These are phyloP conservation scores for Crocidura indochinensis DNA, from an alignment of 2,797 vertebrate genomes.

Conservation along the genomic window DNA sequence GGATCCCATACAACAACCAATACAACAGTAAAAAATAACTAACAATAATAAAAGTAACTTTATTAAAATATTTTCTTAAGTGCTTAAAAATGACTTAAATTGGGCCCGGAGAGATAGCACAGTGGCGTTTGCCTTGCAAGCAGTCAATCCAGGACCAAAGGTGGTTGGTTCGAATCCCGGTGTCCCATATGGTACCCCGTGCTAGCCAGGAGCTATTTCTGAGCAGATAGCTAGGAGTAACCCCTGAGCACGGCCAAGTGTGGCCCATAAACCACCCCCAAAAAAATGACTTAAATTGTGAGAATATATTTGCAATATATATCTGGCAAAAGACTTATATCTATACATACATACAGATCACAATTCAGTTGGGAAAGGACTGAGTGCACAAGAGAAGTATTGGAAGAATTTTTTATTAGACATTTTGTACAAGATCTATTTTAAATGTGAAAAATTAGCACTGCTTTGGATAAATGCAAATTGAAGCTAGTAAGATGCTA, in stretches of 20 bases:
- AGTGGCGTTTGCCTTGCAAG: too few relatives aligned
- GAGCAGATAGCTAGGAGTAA: too few relatives aligned
- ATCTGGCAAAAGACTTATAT: not conserved
- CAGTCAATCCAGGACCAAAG: too few relatives aligned
- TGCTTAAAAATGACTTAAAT: not conserved
- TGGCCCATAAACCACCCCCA: too few relatives aligned
- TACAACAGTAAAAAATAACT: not conserved
- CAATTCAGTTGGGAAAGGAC: not conserved
- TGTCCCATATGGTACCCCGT: too few relatives aligned
- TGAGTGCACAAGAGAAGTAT: not conserved
- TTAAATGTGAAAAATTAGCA: too few relatives aligned
- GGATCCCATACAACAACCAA: not conserved
- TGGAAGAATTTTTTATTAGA: not conserved
- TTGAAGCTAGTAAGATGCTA: too few relatives aligned
- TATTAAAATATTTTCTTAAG: constrained; percentile 1
- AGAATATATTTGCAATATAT: not conserved
- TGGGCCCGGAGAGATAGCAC: too few relatives aligned
- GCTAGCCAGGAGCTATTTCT: too few relatives aligned
- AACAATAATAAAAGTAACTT: not conserved
- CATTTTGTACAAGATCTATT: not conserved
- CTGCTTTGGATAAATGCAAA: too few relatives aligned
- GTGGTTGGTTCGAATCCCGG: too few relatives aligned
- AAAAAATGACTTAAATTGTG: not conserved
- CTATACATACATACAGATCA: not conserved
- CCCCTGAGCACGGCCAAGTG: too few relatives aligned